Base-by-base conservation (phyloP, 2,113 vertebrate species). In the Hydrochoerus hydrochaeris region DNA sequence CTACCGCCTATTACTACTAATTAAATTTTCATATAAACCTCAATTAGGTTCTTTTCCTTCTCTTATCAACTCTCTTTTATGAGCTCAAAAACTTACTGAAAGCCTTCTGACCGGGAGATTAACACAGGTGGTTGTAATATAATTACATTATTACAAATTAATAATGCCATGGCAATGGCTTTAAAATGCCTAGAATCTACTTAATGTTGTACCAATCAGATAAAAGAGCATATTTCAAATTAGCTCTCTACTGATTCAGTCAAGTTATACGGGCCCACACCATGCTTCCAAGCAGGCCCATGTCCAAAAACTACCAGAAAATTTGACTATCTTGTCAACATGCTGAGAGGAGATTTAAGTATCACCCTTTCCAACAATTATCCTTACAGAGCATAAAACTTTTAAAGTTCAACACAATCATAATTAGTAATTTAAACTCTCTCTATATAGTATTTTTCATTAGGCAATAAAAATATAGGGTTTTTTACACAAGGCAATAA, bases 21-120 rank as follows among this genome's bases (percentile, higher is more conserved):
- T 85, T 89, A 73, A 63, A 94, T 81, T 96, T 69, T 73, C 35
- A 84, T 75, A 30, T 49, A 75, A 95, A 65, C 54, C 28, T 89
- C 46, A 46, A 44, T 24, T 46, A 63, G 26, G 28, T 28, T 62
- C 22, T 86, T 82, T 17, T 38, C 16, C 44, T 65, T 82, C 22
- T 28, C 60, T 69, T 63, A 88, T 10, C 30, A 89, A 35, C 5
- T 28, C 16, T 89, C 44, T 93, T 57, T 17, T 57, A 92, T 73
- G 30, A 90, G 49, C 28, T 26, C 46, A 38, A 58, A 77, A 95
- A 88, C 38, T 82, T 85, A 60, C 44, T 58, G 52, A 57, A 10
- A n/a, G 28, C n/a, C 32, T 96, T 96, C 32, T 60, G 81, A 90
- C 41, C 71, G 65, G 71, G 54, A 78, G 52, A 49, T 6, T 92